Conservation (phyloP, 2,888 invertebrate genomes). For the Torymus auratus region DNA sequence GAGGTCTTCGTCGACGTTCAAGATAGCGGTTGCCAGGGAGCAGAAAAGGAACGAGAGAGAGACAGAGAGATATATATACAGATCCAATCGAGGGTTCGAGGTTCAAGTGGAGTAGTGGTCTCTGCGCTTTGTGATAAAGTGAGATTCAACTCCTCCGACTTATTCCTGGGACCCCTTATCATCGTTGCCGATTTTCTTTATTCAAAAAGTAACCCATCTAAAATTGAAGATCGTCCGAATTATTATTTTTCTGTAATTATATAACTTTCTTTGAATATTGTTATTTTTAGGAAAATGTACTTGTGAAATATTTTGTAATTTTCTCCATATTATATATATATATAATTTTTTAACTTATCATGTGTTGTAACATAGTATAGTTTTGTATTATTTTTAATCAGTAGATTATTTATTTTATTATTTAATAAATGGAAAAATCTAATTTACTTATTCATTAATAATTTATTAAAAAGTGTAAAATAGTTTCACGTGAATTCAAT, state of each 20-base stretch:
- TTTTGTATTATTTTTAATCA: no score
- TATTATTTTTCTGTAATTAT: no score
- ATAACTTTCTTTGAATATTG: conserved; percentile 25
- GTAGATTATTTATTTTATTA: no score
- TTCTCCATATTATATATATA: conserved; percentile 10
- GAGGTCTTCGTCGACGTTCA: conserved; percentile 3
- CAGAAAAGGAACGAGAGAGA: conserved; percentile 1
- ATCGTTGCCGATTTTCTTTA: conserved; percentile 11
- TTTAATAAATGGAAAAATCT: no score
- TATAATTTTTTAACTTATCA: conserved; percentile 15
- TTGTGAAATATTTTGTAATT: conserved; percentile 45
- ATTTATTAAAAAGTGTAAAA: no score
- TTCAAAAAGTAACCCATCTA: conserved; percentile 38
- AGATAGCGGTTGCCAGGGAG: conserved; percentile 30
- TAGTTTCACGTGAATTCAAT: no score
- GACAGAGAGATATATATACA: background rate
- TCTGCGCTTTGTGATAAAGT: conserved; percentile 81
- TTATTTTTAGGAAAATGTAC: conserved; percentile 32
- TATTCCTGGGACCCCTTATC: conserved; percentile 77
- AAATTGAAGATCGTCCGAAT: no score
- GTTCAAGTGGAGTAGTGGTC: conserved; percentile 83
- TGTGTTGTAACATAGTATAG: background rate
- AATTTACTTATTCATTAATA: no score
- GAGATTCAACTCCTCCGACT: conserved; percentile 89
- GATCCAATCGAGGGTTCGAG: conserved; percentile 67